Conservation (phyloP, 1,140 invertebrate genomes). For the Zaprionus ornatus region DNA sequence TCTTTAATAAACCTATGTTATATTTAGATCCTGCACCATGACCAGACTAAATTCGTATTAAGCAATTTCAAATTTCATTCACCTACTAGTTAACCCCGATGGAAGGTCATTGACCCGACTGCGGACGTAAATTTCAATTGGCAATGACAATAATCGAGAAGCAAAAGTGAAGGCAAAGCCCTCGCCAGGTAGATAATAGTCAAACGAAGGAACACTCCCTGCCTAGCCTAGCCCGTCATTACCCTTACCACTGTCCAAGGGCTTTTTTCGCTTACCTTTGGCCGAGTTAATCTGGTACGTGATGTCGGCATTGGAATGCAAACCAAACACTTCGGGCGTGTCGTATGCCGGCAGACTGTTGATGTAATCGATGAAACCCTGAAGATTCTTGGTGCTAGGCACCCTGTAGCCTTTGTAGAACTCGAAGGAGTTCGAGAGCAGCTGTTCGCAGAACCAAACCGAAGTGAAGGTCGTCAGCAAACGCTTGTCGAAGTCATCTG, state of each 20-base stretch:
- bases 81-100: neutral
- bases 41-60: neutral
- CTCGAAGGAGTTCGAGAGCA: conserved; percentile 91
- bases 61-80: neutral
- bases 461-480: conserved; percentile 95
- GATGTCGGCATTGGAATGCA: conserved; percentile 98
- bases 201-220: neutral
- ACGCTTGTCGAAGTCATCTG: conserved; percentile 97
- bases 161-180: neutral
- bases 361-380: conserved; percentile 94
- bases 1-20: neutral
- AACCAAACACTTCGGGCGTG: conserved; percentile 97
- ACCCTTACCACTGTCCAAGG: neutral
- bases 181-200: neutral
- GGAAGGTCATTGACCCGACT: conserved; percentile 17
- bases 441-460: conserved; percentile 95
- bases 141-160: conserved; percentile 32
- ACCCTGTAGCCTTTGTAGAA: conserved; percentile 96
- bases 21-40: neutral
- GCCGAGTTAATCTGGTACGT: conserved; percentile 98
- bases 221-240: neutral
- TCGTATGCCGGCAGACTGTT: conserved; percentile 93
- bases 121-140: conserved; percentile 29
- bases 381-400: conserved; percentile 90
- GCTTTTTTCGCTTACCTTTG: conserved; percentile 86